Percentiles rank a stretch among this genome's conserved stretches.
phyloP scores from a whole-genome alignment of 2,797 vertebrate genomes.

The Zonotrichia albicollis region DNA sequence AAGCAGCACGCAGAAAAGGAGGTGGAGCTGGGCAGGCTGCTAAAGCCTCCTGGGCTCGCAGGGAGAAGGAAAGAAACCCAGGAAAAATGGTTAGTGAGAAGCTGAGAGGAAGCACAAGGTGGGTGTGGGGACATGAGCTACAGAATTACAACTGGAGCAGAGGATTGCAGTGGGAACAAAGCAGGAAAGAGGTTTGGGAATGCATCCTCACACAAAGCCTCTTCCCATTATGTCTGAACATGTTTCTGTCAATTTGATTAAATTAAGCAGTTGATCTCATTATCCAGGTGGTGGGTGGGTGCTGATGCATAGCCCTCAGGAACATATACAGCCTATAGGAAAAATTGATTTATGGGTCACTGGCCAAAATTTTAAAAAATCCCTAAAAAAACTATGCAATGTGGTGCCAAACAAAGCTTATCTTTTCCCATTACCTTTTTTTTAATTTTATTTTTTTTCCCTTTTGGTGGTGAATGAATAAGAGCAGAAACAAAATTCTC shows the following conservation, averaged over 20 bases:
- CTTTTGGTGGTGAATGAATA: background rate
- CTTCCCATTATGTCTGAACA: background rate
- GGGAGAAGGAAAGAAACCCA: background rate
- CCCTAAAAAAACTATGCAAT: background rate
- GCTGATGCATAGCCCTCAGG: background rate
- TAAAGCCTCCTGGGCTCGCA: background rate
- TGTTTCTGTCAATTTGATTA: background rate
- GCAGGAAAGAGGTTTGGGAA: background rate
- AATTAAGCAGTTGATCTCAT: background rate
- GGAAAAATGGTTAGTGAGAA: background rate
- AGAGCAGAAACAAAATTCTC: background rate
- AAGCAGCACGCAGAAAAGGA: constrained; percentile 25
- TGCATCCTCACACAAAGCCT: background rate
- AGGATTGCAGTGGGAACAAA: background rate
- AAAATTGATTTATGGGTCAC: background rate
- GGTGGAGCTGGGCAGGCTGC: constrained; percentile 41
- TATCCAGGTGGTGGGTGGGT: background rate
- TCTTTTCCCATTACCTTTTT: background rate
- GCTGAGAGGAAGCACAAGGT: background rate
- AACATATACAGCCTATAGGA: background rate
- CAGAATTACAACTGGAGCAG: background rate
- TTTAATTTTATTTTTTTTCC: too few species aligned
- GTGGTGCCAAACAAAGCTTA: background rate
- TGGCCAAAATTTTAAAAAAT: background rate
- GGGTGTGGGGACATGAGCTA: background rate